Evolutionary conservation across 1,140 invertebrate genomes (phyloP), one percentile per base, ranked within the genome.

Genomic region (Pectinophora gossypiella): DNA sequence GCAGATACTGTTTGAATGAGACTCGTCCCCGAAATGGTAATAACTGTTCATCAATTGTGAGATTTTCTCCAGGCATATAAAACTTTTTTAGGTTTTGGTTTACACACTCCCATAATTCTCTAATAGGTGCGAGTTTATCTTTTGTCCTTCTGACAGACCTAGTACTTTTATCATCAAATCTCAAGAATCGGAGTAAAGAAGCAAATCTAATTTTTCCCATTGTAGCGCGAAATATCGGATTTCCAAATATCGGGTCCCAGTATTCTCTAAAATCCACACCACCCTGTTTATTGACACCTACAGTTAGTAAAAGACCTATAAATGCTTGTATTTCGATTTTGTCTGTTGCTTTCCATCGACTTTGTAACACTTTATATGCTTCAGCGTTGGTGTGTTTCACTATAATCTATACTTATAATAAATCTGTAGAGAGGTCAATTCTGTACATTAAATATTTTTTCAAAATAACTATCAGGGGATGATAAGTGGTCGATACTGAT

Each of bases 1-100:
- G 73, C 20, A 89, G 82, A 46, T 86, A 87, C 19, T 75, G 59
- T 32, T 65, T 50, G 56, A 85, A 85, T 42, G 43, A 46, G 18
- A 12, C 72, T 68, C 36, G 7, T 7, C 36, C 40, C 62, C 32
- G 56, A 83, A 88, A 38, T 36, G 36, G 27, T 54, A 62, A 59
- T 2, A 87, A 48, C 56, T 65, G 76, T 59, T 87, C 79, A 54
- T 86, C 79, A 19, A 82, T 40, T 7, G 61, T 64, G 19, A 66
- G 13, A 52, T 64, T 48, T 15, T 38, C n/a, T 7, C 57, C 52
- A 48, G 32, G 35, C n/a, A 51, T 48, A 47, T 43, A 63, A 13
- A 66, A 68, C 71, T 63, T 43, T 54, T 56, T n/a, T 10, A 38
- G 13, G 36, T 38, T n/a, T 38, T 38, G 36, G 7, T 10, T 38